Evolutionary conservation across 2,797 vertebrate species (phyloP).

Genomic region (Acridotheres tristis): DNA sequence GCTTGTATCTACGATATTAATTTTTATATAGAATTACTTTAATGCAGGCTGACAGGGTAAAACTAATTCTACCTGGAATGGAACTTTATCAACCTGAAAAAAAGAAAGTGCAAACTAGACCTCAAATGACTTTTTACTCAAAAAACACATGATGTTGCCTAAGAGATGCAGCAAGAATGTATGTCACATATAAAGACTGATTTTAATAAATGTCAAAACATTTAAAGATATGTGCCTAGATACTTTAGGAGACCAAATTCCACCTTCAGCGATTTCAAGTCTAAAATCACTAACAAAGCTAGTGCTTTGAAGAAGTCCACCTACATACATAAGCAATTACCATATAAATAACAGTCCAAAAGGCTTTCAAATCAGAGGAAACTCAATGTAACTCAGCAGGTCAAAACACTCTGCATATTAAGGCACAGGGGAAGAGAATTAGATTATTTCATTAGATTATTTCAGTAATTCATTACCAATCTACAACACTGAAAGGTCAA

Average conservation of each 20-base stretch:
- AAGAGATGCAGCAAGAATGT: not conserved
- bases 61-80: not conserved
- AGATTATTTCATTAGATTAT: not conserved
- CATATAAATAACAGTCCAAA: not conserved
- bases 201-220: not conserved
- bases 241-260: not conserved
- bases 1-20: not conserved
- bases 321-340: not conserved
- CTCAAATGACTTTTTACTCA: not conserved
- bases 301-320: not conserved
- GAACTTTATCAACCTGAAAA: not conserved
- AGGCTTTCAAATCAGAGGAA: not conserved
- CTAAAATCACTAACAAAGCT: not conserved
- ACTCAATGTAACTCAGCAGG: not conserved
- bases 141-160: not conserved
- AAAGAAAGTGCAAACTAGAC: not conserved
- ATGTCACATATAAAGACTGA: not conserved
- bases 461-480: not conserved
- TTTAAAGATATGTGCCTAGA: not conserved
- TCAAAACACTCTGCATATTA: not conserved
- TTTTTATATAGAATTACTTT: not conserved
- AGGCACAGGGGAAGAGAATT: not conserved
- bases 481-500: not conserved
- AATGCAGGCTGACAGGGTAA: not conserved
- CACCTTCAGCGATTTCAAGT: not conserved